Percentiles rank a stretch among this genome's conserved stretches.
Evolutionary conservation across 2,113 vertebrate species (phyloP).

Genomic region (Otis tarda): DNA sequence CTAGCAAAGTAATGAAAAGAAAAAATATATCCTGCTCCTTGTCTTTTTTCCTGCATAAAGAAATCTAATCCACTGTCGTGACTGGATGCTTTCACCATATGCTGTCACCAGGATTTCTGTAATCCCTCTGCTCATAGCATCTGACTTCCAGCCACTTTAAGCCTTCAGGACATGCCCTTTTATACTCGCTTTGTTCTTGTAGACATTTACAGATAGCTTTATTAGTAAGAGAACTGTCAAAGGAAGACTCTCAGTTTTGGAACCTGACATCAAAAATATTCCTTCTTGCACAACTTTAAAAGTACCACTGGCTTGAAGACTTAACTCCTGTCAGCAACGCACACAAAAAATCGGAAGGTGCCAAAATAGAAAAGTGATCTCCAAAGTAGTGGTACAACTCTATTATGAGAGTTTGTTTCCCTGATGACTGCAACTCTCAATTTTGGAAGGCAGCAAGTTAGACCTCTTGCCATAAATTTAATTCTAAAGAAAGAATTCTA

Average conservation of each 20-base stretch:
- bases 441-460: not conserved
- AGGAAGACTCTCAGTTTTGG: not conserved
- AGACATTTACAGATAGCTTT: not conserved
- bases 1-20: not conserved
- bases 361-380: not conserved
- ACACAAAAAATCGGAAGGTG: not conserved
- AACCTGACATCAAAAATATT: not conserved
- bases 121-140: not conserved
- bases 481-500: not conserved
- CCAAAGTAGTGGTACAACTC: not conserved
- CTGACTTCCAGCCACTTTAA: not conserved
- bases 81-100: not conserved
- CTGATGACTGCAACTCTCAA: not conserved
- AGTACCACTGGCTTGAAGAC: not conserved
- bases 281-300: not conserved
- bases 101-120: not conserved
- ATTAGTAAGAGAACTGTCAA: not conserved
- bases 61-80: not conserved
- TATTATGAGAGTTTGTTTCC: not conserved
- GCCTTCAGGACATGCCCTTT: not conserved
- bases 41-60: not conserved
- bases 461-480: not conserved
- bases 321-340: not conserved
- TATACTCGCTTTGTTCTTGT: not conserved
- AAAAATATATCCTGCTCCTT: not conserved